A percentile compares a stretch with the other conserved stretches of the same genome.
Evolutionary conservation across 1,140 invertebrate genomes (phyloP).

Genomic region (Drosophila mayri): DNA sequence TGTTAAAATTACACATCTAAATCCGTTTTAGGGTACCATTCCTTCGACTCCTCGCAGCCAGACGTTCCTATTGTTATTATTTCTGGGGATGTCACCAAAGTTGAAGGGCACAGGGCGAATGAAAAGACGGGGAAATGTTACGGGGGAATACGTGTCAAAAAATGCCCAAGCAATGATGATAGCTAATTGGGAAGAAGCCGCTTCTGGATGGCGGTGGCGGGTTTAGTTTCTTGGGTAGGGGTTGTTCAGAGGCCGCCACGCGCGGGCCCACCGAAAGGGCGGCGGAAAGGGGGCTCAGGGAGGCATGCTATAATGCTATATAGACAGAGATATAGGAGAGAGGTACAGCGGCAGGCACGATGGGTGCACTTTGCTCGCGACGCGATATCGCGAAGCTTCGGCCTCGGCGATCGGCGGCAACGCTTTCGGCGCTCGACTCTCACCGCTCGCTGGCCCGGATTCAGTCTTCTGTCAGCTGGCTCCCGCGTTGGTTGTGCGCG

Average conservation of each 20-base stretch:
- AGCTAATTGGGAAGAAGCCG: conserved; percentile 39
- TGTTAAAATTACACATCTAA: not conserved
- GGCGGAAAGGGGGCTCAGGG: not conserved
- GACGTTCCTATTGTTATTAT: conserved; percentile 8
- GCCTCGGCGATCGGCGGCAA: conserved; percentile 43
- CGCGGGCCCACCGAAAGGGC: conserved; percentile 1
- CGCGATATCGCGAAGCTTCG: conserved; percentile 33
- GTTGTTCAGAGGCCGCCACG: conserved; percentile 41
- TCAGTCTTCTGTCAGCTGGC: conserved; percentile 80
- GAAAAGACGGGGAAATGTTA: not conserved
- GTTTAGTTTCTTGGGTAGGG: conserved; percentile 4
- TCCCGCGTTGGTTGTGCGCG: conserved; percentile 79
- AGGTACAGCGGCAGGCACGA: not conserved
- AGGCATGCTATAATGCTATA: not conserved
- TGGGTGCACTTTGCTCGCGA: conserved; percentile 38
- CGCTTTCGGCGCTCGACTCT: conserved; percentile 1
- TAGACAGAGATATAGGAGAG: not conserved
- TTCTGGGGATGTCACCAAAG: conserved; percentile 9
- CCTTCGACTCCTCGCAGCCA: not conserved
- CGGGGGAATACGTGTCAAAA: conserved; percentile 10
- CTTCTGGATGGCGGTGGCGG: conserved; percentile 3
- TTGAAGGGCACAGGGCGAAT: conserved; percentile 8
- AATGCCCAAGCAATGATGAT: conserved; percentile 15
- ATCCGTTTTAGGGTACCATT: not conserved
- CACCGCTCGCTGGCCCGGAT: conserved; percentile 1